Conservation (phyloP, 2,113 vertebrate species). For the Pangasianodon hypophthalmus region DNA sequence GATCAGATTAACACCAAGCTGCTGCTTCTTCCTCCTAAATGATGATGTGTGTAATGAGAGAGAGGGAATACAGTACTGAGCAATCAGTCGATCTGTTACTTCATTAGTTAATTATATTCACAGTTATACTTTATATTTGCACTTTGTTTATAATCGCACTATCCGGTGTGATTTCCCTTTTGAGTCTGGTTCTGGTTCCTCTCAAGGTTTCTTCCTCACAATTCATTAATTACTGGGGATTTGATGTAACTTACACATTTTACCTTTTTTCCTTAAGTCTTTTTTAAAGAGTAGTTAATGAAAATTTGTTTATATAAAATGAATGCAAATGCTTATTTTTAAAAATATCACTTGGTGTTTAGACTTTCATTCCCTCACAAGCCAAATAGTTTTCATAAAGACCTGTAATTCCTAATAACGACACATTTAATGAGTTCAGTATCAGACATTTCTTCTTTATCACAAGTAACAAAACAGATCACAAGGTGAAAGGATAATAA, state of each 20-base stretch:
- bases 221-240: neutral
- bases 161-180: too few relatives aligned
- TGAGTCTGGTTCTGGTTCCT: too few relatives aligned
- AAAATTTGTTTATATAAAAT: neutral
- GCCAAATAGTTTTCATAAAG: neutral
- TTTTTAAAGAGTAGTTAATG: neutral
- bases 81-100: neutral
- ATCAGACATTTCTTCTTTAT: neutral
- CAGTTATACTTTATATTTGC: too few relatives aligned
- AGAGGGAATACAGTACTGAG: neutral
- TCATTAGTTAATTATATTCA: neutral
- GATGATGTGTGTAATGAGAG: neutral
- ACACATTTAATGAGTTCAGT: too few relatives aligned
- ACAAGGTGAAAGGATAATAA: neutral
- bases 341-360: neutral
- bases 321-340: neutral
- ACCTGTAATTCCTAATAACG: too few relatives aligned
- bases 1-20: constrained; percentile 27
- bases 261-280: neutral
- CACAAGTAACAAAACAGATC: neutral
- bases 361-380: neutral
- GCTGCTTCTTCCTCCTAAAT: neutral
- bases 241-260: neutral
- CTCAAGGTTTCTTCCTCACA: neutral
- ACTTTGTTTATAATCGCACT: too few relatives aligned